phyloP scores from a whole-genome alignment of 2,113 vertebrate species.

The Calypte anna region DNA sequence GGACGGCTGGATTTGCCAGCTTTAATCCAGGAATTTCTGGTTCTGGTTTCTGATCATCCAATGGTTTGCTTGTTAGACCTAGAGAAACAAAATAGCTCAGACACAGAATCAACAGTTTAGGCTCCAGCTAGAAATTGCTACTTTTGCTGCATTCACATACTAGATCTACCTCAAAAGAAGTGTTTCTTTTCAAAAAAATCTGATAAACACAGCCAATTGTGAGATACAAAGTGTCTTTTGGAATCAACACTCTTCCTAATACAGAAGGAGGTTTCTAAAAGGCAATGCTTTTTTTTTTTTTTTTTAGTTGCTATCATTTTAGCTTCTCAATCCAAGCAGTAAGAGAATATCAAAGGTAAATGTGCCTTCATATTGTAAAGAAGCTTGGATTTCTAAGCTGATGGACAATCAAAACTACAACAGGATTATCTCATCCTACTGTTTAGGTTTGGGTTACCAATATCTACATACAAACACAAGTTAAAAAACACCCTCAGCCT shows the following conservation, averaged over 20 bases:
- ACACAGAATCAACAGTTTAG: background rate
- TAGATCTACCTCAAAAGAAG: background rate
- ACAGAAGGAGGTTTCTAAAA: background rate
- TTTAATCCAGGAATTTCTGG: constrained; percentile 72
- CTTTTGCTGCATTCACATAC: background rate
- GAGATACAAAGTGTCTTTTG: background rate
- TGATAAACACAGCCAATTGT: background rate
- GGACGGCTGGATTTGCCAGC: constrained; percentile 73
- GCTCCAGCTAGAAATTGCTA: background rate
- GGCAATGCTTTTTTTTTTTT: background rate
- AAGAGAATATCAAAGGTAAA: background rate
- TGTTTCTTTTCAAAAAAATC: background rate
- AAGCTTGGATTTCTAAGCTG: background rate
- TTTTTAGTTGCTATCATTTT: background rate
- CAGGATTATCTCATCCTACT: background rate
- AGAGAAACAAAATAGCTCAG: constrained; percentile 8
- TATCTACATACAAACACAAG: background rate
- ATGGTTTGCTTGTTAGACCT: constrained; percentile 68
- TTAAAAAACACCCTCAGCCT: background rate
- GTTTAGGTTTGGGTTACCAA: background rate
- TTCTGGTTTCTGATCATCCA: constrained; percentile 68
- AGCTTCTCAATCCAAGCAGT: background rate
- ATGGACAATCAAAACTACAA: background rate
- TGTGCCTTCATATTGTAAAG: background rate
- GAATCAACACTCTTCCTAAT: background rate